phyloP scores from a whole-genome alignment of 2,888 invertebrate species.

The Aphidoletes aphidimyza region DNA sequence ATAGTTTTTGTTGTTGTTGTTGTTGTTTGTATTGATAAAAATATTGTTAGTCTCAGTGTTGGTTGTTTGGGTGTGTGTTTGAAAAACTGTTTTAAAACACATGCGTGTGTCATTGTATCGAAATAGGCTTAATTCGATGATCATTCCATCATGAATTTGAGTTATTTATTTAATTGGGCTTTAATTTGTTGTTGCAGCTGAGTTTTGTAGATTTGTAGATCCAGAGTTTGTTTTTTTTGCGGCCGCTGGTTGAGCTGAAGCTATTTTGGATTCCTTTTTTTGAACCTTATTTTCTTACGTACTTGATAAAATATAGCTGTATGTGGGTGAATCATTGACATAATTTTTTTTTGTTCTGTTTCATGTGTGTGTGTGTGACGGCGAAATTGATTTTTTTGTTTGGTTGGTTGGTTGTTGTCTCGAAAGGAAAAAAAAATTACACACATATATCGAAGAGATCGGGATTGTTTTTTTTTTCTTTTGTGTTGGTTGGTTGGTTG shows the following conservation, averaged over 20 bases:
- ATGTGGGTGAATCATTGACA: background rate
- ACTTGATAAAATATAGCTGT: background rate
- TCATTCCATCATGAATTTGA: background rate
- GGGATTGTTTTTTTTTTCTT: too few species aligned
- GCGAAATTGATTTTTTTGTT: too few species aligned
- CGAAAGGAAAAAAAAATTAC: background rate
- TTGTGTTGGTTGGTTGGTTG: background rate
- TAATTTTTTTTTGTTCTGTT: background rate
- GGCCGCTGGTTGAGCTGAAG: constrained; percentile 30
- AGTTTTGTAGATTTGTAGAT: background rate
- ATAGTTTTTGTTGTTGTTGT: background rate
- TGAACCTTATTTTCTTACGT: constrained; percentile 8
- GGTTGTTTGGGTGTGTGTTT: background rate
- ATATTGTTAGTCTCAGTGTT: constrained; percentile 31
- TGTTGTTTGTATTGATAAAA: constrained; percentile 16
- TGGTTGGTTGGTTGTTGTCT: background rate
- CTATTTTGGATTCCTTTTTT: constrained; percentile 32
- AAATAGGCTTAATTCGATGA: constrained; percentile 29
- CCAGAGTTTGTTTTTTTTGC: background rate
- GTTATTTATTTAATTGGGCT: background rate
- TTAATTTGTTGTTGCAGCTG: background rate
- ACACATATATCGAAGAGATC: constrained; percentile 27
- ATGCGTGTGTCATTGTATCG: constrained; percentile 24
- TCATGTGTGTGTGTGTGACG: too few species aligned
- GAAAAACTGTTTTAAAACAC: background rate